These are phyloP conservation scores for Spongilla lacustris DNA, from an alignment of 37 sponge, comb jelly and placozoan species.

Conservation along the genomic window DNA sequence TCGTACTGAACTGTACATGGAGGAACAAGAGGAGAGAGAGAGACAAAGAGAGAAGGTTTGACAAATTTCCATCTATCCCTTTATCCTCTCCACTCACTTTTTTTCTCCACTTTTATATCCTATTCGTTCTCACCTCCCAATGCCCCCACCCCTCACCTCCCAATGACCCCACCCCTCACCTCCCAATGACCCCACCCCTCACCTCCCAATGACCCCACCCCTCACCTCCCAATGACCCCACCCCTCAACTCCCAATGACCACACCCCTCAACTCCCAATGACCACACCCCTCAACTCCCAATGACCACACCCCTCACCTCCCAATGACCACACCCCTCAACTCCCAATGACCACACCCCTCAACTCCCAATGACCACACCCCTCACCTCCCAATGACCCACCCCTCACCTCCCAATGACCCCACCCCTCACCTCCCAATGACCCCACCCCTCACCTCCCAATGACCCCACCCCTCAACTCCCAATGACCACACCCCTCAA, in stretches of 20 bases:
- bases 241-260: neutral
- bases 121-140: neutral
- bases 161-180: no score
- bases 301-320: no score
- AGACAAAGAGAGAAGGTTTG: constrained; percentile 83
- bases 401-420: no score
- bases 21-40: constrained; percentile 92
- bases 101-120: neutral
- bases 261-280: neutral
- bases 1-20: constrained; percentile 87
- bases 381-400: no score
- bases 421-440: no score
- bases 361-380: no score
- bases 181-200: neutral
- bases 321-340: no score
- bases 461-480: no score
- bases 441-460: no score
- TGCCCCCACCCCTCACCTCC: neutral
- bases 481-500: no score
- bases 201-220: neutral
- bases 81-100: neutral
- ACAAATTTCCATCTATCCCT: neutral
- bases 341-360: no score
- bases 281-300: no score
- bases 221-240: neutral